Evolutionary conservation across 2,888 invertebrate species (phyloP).

Genomic region (Coelinius sp.): DNA sequence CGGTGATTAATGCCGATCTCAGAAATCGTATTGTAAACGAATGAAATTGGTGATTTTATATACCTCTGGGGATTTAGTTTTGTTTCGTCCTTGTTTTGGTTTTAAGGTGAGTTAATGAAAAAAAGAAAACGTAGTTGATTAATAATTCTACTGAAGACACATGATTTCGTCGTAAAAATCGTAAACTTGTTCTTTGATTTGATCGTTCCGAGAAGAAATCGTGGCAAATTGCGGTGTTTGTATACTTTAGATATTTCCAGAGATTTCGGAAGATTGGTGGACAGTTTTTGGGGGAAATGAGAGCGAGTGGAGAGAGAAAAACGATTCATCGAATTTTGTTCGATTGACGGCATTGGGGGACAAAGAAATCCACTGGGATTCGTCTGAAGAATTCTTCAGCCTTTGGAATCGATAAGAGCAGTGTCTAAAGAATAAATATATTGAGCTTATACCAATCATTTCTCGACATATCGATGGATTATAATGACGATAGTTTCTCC

Average conservation of each 20-base stretch:
- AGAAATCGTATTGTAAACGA: slow-evolving; percentile 54
- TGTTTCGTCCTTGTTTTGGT: neutral
- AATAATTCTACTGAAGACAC: slow-evolving; percentile 60
- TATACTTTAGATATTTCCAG: slow-evolving; percentile 41
- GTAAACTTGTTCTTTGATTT: slow-evolving; percentile 35
- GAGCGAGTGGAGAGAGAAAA: slow-evolving; percentile 12
- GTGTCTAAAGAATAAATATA: neutral
- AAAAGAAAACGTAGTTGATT: slow-evolving; percentile 58
- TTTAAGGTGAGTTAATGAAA: neutral
- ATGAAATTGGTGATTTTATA: slow-evolving; percentile 68
- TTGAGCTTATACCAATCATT: too few species aligned
- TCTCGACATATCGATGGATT: too few species aligned
- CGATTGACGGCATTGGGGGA: neutral
- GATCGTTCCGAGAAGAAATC: slow-evolving; percentile 45
- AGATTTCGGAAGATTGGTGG: slow-evolving; percentile 10
- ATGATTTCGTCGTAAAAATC: slow-evolving; percentile 61
- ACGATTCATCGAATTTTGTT: slow-evolving; percentile 34
- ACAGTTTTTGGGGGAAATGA: neutral
- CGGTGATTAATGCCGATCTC: slow-evolving; percentile 44
- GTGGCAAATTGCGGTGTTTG: slow-evolving; percentile 30
- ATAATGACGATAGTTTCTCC: too few species aligned
- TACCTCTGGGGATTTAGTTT: neutral
- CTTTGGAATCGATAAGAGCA: neutral
- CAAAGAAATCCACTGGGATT: neutral
- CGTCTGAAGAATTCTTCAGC: neutral